Conservation (phyloP, 2,113 vertebrate genomes). For the Phyllopteryx taeniolatus region DNA sequence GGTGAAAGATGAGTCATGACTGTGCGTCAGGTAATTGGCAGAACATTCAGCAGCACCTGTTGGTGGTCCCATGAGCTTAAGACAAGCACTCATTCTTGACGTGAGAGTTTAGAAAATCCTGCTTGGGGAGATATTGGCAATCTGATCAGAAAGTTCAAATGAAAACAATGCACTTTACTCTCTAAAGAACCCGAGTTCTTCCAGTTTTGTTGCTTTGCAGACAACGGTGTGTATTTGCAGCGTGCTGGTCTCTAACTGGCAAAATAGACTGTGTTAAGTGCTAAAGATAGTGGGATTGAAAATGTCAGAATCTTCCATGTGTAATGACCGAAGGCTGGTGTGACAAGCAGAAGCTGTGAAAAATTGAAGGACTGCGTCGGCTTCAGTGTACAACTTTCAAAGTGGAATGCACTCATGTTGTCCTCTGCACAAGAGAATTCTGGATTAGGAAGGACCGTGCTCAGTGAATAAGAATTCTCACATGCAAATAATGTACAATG, state of each 20-base stretch:
- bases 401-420: slow-evolving; percentile 11
- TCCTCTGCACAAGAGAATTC: neutral
- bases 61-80: slow-evolving; percentile 14
- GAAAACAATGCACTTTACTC: neutral
- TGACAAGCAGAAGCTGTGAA: slow-evolving; percentile 34
- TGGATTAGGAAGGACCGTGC: neutral
- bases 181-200: neutral
- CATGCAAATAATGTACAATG: slow-evolving; percentile 2
- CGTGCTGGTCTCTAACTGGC: slow-evolving; percentile 17
- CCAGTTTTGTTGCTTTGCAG: neutral
- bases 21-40: slow-evolving; percentile 16
- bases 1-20: slow-evolving; percentile 7
- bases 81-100: slow-evolving; percentile 3
- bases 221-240: slow-evolving; percentile 10
- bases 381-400: slow-evolving; percentile 19
- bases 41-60: slow-evolving; percentile 6
- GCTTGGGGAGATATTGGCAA: slow-evolving; percentile 1
- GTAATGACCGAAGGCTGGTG: slow-evolving; percentile 6
- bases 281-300: slow-evolving; percentile 26
- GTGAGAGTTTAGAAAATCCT: slow-evolving; percentile 3
- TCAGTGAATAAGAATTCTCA: slow-evolving; percentile 15
- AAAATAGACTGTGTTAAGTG: slow-evolving; percentile 61
- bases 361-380: slow-evolving; percentile 1
- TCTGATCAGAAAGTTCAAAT: neutral
- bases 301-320: slow-evolving; percentile 39